Evolutionary conservation across 2,113 vertebrate species (phyloP).

Genomic region (Centrocercus urophasianus): DNA sequence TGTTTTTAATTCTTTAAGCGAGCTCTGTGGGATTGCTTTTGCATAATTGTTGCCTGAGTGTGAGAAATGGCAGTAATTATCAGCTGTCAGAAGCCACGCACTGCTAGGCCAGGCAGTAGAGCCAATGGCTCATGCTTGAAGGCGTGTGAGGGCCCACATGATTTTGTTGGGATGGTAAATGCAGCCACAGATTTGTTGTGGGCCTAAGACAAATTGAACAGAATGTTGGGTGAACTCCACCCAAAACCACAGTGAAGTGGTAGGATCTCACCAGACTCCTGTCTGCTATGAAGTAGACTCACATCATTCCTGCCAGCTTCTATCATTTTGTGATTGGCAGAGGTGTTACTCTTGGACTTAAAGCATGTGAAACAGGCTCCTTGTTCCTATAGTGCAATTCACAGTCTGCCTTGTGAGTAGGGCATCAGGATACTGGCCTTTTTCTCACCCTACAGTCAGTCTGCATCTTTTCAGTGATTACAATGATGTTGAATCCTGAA

Average conservation of each 20-base stretch:
- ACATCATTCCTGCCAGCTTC: not conserved
- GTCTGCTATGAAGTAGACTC: not conserved
- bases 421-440: not conserved
- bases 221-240: not conserved
- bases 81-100: rapidly evolving
- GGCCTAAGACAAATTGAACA: not conserved
- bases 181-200: not conserved
- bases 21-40: not conserved
- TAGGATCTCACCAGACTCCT: not conserved
- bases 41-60: not conserved
- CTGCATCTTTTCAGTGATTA: not conserved
- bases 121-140: not conserved
- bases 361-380: not conserved
- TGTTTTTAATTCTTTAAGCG: not conserved
- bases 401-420: not conserved
- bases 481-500: not conserved
- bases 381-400: not conserved
- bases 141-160: rapidly evolving
- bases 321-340: not conserved
- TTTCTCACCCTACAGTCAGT: not conserved
- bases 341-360: not conserved
- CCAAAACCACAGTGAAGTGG: not conserved
- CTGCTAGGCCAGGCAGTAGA: not conserved
- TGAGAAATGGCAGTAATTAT: not conserved
- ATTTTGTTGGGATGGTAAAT: not conserved